Evolutionary conservation across 2,888 invertebrate species (phyloP), one percentile per base, ranked within the genome.

Genomic region (Leptinotarsa juncta): DNA sequence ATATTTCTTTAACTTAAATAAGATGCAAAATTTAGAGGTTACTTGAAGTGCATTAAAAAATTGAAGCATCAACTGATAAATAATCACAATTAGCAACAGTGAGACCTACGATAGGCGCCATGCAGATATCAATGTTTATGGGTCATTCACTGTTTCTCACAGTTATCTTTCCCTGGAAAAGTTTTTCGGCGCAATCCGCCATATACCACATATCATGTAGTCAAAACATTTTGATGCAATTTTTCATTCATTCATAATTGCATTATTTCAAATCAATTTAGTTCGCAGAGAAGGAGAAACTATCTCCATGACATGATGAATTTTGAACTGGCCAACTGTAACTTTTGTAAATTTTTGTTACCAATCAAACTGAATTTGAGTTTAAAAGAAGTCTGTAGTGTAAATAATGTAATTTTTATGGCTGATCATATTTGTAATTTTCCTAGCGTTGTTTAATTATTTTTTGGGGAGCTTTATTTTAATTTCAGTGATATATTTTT

Each of bases 1-100:
- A 10, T 42, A 10, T 42, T 42, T 42, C 7, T 12, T 42, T 10
- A 10, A 32, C 10, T 10, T 0, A 42, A 10, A 42, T 42, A 10
- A 42, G 32, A 42, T 10, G 32, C 42, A 42, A 42, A 42, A 7
- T 42, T 10, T 42, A 42, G 1, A 20, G 60, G 60, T 60, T 15
- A 60, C 14, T 4, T 53, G 53, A 60, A 62, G n/a, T 62, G 62
- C 62, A 62, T n/a, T 57, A 20, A 20, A 62, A 23, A 62, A n/a
- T 18, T 62, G 1, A 42, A 42, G n/a, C 62, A 42, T 32, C 2
- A 4, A 32, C 32, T 62, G 42, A 62, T 62, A 62, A 62, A 62
- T 57, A 23, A 57, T 57, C 14, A 23, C 20, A 4, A 23, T 57
- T 57, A 23, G 57, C 57, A 57, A 57, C 53, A 53, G 18, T 7